Percentiles rank a stretch among this genome's conserved stretches.
These are phyloP conservation scores for Chrysemys picta DNA, from an alignment of 2,113 vertebrate species.

Conservation along the genomic window DNA sequence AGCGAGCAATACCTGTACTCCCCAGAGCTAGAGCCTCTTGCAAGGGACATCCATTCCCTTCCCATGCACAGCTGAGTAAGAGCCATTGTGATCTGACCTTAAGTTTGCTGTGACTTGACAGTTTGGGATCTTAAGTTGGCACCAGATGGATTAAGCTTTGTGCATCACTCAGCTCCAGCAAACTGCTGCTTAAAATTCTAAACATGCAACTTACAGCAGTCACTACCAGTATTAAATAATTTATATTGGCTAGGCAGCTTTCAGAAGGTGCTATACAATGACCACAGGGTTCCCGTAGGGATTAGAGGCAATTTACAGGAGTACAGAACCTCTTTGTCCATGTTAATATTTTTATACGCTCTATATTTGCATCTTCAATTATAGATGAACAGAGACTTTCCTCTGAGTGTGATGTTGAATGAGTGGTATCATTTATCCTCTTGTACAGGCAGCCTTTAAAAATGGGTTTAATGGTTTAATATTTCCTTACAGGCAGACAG, in stretches of 20 bases:
- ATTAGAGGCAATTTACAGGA: conserved; percentile 29
- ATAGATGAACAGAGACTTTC: neutral
- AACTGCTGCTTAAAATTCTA: neutral
- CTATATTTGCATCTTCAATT: neutral
- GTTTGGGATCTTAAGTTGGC: neutral
- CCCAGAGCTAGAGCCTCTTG: neutral
- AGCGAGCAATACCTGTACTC: neutral
- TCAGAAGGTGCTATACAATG: neutral
- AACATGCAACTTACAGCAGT: neutral
- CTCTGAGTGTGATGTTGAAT: neutral
- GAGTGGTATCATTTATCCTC: neutral
- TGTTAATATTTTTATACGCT: neutral
- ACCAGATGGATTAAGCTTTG: neutral
- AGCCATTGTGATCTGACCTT: neutral
- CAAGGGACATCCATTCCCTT: neutral
- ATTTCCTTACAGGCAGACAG: conserved; percentile 85
- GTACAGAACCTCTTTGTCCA: neutral
- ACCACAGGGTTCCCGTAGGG: neutral
- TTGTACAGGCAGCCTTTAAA: neutral
- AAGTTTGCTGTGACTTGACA: neutral
- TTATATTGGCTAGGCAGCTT: neutral
- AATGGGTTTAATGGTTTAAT: neutral
- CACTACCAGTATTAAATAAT: conserved; percentile 5
- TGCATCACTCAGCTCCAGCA: neutral
- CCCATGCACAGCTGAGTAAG: neutral